phyloP scores from a whole-genome alignment of 2,797 vertebrate genomes.

The Tragelaphus eurycerus region DNA sequence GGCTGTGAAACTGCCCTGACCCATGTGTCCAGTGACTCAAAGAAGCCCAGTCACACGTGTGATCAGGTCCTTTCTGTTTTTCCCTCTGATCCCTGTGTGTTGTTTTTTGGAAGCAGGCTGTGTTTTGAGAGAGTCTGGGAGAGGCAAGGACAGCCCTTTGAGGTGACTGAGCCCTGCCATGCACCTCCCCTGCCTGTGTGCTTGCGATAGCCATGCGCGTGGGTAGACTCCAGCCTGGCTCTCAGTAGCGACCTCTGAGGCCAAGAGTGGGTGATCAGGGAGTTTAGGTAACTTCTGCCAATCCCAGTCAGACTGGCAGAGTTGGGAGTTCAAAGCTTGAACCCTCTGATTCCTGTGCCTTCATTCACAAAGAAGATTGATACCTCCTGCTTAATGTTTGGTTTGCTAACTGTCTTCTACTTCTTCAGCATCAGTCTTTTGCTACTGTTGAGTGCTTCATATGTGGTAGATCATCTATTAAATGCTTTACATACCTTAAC shows the following conservation, averaged over 20 bases:
- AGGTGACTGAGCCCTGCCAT: neutral
- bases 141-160: neutral
- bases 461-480: neutral
- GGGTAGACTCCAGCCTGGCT: neutral
- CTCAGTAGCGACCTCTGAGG: neutral
- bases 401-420: neutral
- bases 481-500: neutral
- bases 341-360: neutral
- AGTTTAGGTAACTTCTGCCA: neutral
- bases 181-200: rapidly evolving
- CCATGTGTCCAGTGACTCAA: neutral
- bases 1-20: neutral
- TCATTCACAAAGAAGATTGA: neutral
- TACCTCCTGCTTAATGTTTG: no score
- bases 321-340: neutral
- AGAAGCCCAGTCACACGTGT: neutral
- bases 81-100: neutral
- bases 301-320: neutral
- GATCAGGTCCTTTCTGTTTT: neutral
- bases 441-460: neutral
- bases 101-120: neutral
- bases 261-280: neutral
- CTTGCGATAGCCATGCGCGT: neutral
- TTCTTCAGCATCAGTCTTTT: neutral
- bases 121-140: neutral